Conservation (phyloP, 2,113 vertebrate species). For the Vombatus ursinus region DNA sequence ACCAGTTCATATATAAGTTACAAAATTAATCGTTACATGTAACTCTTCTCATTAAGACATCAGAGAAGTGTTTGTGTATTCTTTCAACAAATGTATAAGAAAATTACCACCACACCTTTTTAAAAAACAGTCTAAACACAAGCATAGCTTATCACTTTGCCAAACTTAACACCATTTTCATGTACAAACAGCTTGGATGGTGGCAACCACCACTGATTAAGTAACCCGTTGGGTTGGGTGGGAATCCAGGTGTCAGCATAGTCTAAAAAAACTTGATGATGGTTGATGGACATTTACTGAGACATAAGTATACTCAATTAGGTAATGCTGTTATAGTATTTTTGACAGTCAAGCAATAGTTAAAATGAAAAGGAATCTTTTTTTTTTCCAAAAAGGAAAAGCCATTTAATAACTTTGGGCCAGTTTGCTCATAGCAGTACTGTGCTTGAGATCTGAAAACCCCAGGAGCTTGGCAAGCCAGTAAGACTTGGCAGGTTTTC, state of each 20-base stretch:
- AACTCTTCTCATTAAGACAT: not conserved
- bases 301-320: slow-evolving; percentile 44
- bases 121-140: not conserved
- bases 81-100: not conserved
- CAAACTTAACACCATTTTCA: not conserved
- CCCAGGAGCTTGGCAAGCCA: slow-evolving; percentile 84
- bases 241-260: not conserved
- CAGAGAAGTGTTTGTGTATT: not conserved
- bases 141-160: not conserved
- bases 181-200: not conserved
- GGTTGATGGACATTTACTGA: not conserved
- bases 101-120: not conserved
- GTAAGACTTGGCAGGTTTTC: slow-evolving; percentile 77
- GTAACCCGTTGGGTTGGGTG: not conserved
- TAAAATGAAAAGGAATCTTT: slow-evolving; percentile 76
- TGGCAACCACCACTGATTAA: not conserved
- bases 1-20: not conserved
- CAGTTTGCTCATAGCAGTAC: slow-evolving; percentile 79
- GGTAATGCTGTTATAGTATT: slow-evolving; percentile 67
- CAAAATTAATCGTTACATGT: not conserved
- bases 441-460: slow-evolving; percentile 77
- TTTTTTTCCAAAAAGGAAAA: slow-evolving; percentile 79
- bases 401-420: slow-evolving; percentile 80
- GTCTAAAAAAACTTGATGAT: not conserved
- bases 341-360: slow-evolving; percentile 80